Evolutionary conservation across 2,113 vertebrate genomes (phyloP).

Genomic region (Girardinichthys multiradiatus): DNA sequence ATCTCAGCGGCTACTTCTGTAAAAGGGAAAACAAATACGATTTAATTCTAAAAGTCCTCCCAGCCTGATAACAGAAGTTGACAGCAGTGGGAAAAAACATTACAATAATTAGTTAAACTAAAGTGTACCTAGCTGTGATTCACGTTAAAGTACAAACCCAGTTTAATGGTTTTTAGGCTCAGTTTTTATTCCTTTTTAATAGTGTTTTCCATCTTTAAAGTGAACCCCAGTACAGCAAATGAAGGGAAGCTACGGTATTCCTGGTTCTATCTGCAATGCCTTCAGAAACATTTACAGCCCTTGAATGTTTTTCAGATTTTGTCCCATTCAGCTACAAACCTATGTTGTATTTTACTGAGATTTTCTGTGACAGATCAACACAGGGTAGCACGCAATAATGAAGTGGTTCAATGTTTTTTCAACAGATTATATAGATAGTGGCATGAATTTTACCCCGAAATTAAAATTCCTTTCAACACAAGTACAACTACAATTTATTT

Average conservation of each 20-base stretch:
- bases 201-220: background rate
- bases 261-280: background rate
- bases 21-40: slow-evolving; percentile 35
- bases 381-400: background rate
- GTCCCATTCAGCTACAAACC: too few relatives aligned
- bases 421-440: background rate
- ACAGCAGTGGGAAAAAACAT: too few relatives aligned
- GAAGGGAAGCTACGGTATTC: background rate
- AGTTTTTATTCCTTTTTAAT: background rate
- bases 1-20: slow-evolving; percentile 90
- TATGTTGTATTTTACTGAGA: background rate
- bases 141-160: background rate
- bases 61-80: too few relatives aligned
- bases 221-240: background rate
- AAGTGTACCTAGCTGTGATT: too few relatives aligned
- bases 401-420: background rate
- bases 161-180: background rate
- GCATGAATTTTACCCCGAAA: too few relatives aligned
- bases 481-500: background rate
- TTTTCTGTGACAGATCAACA: background rate
- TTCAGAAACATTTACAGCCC: background rate
- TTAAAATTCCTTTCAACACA: too few relatives aligned
- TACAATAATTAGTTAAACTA: too few relatives aligned
- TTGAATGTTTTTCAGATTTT: too few relatives aligned
- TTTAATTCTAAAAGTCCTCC: background rate